Percentiles rank a stretch among this genome's conserved stretches.
These are phyloP conservation scores for Furcifer pardalis DNA, from an alignment of 2,797 vertebrate species.

Conservation along the genomic window DNA sequence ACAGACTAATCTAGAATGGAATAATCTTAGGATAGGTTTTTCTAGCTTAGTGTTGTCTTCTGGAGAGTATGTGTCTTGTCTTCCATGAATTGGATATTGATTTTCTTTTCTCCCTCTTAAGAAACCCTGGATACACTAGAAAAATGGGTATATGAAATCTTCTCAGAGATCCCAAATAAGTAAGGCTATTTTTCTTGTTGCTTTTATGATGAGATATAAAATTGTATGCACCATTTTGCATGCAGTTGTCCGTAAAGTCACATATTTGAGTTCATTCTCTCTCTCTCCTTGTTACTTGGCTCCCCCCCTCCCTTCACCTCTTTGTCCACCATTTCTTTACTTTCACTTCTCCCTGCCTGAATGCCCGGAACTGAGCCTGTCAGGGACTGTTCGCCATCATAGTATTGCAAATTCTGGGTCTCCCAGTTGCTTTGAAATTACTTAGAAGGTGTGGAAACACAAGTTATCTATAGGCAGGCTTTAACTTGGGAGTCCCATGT, in stretches of 20 bases:
- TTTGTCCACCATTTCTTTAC: background rate
- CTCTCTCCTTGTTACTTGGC: background rate
- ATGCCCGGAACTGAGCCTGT: background rate
- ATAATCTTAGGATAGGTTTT: constrained; percentile 25
- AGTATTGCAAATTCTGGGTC: background rate
- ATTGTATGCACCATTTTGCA: background rate
- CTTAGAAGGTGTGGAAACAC: background rate
- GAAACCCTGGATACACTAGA: constrained; percentile 94
- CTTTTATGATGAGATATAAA: constrained; percentile 25
- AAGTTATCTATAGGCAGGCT: background rate
- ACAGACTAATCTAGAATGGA: background rate
- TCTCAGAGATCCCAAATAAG: constrained; percentile 93
- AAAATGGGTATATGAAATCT: constrained; percentile 93
- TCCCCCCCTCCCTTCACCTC: background rate
- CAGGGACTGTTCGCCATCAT: background rate
- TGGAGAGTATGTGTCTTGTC: constrained; percentile 11
- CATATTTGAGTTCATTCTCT: background rate
- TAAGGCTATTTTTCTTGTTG: constrained; percentile 71
- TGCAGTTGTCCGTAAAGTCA: background rate
- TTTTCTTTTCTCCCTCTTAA: constrained; percentile 57
- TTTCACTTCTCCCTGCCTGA: background rate
- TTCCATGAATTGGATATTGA: constrained; percentile 43
- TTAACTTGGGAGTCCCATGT: too few relatives aligned
- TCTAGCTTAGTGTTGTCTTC: background rate
- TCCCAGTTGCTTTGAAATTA: background rate